Percentiles rank a stretch among this genome's conserved stretches.
These are phyloP conservation scores for Dioctria linearis DNA, from an alignment of 2,888 invertebrate species.

Conservation along the genomic window DNA sequence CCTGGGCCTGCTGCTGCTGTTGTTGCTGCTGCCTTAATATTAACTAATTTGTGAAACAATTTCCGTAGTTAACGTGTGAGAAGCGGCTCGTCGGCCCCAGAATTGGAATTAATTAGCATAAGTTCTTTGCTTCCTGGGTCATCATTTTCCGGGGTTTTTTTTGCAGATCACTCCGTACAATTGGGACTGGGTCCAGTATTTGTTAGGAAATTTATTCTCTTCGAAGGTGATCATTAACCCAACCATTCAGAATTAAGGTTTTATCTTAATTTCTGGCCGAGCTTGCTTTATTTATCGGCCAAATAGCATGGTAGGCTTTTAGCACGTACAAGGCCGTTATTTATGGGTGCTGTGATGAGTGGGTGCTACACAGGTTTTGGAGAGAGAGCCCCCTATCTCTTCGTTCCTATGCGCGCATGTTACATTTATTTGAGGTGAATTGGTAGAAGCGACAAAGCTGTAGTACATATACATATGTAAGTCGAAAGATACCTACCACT, in stretches of 20 bases:
- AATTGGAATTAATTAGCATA: conserved; percentile 48
- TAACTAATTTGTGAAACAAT: conserved; percentile 51
- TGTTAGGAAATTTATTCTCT: conserved; percentile 49
- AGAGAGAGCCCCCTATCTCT: no score
- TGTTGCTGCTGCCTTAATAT: conserved; percentile 19
- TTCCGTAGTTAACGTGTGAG: conserved; percentile 47
- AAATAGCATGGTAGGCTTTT: conserved; percentile 15
- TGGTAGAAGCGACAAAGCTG: no score
- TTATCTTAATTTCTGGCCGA: conserved; percentile 41
- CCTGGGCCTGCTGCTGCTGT: background rate
- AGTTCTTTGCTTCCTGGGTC: conserved; percentile 40
- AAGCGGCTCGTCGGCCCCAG: conserved; percentile 3
- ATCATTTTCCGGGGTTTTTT: conserved; percentile 28
- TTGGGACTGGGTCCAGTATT: conserved; percentile 25
- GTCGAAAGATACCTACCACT: no score
- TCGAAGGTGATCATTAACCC: conserved; percentile 47
- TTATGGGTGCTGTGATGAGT: conserved; percentile 42
- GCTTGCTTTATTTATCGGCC: conserved; percentile 34
- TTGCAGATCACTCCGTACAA: conserved; percentile 43
- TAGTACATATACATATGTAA: no score
- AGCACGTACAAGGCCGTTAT: conserved; percentile 54
- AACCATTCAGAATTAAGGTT: conserved; percentile 41
- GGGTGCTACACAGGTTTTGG: conserved; percentile 29
- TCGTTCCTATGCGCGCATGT: no score
- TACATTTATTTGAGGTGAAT: no score